These are phyloP conservation scores for Chelonus formosanus DNA, from an alignment of 2,888 invertebrate genomes.

Conservation along the genomic window DNA sequence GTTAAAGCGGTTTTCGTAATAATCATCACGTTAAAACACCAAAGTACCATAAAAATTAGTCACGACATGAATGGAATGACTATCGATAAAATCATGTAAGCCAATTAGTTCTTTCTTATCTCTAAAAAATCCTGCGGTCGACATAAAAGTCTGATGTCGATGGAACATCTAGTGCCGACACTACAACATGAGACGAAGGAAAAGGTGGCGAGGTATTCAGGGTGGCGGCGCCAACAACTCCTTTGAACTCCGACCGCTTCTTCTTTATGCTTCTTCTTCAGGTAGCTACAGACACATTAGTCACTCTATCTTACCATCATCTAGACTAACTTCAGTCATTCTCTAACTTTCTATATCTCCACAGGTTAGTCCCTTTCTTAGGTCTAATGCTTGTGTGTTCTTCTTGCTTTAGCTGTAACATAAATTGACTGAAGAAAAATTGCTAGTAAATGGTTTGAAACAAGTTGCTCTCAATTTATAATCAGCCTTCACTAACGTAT, in stretches of 20 bases:
- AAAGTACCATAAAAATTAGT: conserved; percentile 17
- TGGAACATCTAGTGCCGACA: conserved; percentile 22
- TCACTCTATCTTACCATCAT: conserved; percentile 56
- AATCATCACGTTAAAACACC: conserved; percentile 17
- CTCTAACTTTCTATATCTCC: conserved; percentile 15
- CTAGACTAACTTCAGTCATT: conserved; percentile 22
- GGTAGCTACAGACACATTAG: conserved; percentile 66
- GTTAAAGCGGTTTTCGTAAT: conserved; percentile 14
- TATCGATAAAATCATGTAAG: conserved; percentile 32
- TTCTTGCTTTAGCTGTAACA: conserved; percentile 20
- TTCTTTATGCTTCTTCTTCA: conserved; percentile 57
- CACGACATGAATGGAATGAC: conserved; percentile 14
- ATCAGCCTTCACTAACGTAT: conserved; percentile 55
- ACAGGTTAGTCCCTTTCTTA: not conserved
- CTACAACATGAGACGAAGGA: conserved; percentile 40
- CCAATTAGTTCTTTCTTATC: conserved; percentile 34
- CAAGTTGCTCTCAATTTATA: conserved; percentile 62
- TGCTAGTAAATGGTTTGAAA: conserved; percentile 51
- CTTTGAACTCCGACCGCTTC: conserved; percentile 62
- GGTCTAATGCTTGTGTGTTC: conserved; percentile 16
- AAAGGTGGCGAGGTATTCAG: conserved; percentile 51
- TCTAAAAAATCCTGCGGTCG: conserved; percentile 14
- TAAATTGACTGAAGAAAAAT: conserved; percentile 27
- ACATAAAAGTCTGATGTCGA: conserved; percentile 8
- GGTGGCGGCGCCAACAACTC: conserved; percentile 62